These are phyloP conservation scores for Chrysocyon brachyurus DNA, from an alignment of 2,797 vertebrate genomes.

Conservation along the genomic window DNA sequence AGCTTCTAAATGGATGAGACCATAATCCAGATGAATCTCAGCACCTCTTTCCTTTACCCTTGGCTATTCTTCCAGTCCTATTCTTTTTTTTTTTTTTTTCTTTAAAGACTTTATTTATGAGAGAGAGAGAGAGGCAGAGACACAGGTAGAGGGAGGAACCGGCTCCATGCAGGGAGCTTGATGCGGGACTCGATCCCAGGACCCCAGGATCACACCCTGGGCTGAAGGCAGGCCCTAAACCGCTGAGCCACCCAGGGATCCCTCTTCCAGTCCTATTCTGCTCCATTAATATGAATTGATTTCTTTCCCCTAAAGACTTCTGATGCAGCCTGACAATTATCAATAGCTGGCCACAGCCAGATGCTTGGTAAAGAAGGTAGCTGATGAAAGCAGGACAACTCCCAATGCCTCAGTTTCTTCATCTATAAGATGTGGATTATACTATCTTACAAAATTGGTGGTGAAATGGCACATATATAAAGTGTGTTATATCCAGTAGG, in stretches of 20 bases:
- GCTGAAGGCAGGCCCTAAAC: too few species aligned
- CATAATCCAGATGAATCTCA: background rate
- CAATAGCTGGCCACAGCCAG: background rate
- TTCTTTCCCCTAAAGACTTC: background rate
- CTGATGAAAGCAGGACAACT: background rate
- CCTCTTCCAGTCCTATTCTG: background rate
- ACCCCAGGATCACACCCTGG: too few species aligned
- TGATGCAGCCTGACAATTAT: background rate
- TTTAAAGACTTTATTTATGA: too few species aligned
- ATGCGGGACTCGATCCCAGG: too few species aligned
- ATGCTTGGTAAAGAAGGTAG: background rate
- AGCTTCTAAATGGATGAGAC: conserved; percentile 11
- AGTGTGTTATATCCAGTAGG: background rate
- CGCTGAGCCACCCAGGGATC: too few species aligned
- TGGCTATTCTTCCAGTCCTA: background rate
- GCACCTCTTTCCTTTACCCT: conserved; percentile 51
- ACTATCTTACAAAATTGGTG: background rate
- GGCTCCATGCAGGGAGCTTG: too few species aligned
- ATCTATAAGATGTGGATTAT: background rate
- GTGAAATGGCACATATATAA: background rate
- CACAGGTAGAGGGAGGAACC: too few species aligned
- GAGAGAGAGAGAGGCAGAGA: too few species aligned
- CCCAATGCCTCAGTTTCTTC: conserved; percentile 1
- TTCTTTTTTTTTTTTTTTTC: background rate
- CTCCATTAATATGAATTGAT: background rate